These are phyloP conservation scores for Anthoptus insignis DNA, from an alignment of 2,888 invertebrate species.

Conservation along the genomic window DNA sequence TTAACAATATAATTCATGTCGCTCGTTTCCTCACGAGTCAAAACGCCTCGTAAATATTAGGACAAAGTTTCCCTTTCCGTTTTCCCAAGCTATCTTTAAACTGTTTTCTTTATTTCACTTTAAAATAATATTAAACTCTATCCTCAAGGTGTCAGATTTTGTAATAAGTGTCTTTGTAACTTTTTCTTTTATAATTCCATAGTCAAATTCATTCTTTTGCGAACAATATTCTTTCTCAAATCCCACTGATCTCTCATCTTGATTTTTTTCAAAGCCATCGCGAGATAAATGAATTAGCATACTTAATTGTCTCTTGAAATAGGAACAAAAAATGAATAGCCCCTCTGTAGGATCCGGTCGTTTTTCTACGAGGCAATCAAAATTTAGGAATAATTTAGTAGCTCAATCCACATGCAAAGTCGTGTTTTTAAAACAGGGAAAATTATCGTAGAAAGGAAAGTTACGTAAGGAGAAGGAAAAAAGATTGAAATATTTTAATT, in stretches of 20 bases:
- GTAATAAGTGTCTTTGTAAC: neutral
- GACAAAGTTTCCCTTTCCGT: conserved; percentile 35
- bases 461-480: conserved; percentile 58
- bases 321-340: conserved; percentile 74
- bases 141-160: conserved; percentile 1
- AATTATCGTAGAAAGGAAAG: conserved; percentile 68
- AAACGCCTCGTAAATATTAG: conserved; percentile 50
- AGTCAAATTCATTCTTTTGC: conserved; percentile 26
- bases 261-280: conserved; percentile 71
- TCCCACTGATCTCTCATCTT: conserved; percentile 67
- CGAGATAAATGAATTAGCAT: conserved; percentile 83
- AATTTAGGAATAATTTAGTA: conserved; percentile 77
- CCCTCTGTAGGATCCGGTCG: conserved; percentile 66
- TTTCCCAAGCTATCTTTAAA: conserved; percentile 18
- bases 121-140: conserved; percentile 13
- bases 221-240: conserved; percentile 54
- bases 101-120: conserved; percentile 40
- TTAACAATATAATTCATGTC: conserved; percentile 66
- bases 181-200: conserved; percentile 22
- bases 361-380: conserved; percentile 79
- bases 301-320: conserved; percentile 79
- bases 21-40: conserved; percentile 38
- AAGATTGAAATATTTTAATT: conserved; percentile 74
- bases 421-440: conserved; percentile 60
- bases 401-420: conserved; percentile 73